Percentiles rank a stretch among this genome's conserved stretches.
Evolutionary conservation across 2,797 vertebrate genomes (phyloP).

Genomic region (Nannoperca australis): DNA sequence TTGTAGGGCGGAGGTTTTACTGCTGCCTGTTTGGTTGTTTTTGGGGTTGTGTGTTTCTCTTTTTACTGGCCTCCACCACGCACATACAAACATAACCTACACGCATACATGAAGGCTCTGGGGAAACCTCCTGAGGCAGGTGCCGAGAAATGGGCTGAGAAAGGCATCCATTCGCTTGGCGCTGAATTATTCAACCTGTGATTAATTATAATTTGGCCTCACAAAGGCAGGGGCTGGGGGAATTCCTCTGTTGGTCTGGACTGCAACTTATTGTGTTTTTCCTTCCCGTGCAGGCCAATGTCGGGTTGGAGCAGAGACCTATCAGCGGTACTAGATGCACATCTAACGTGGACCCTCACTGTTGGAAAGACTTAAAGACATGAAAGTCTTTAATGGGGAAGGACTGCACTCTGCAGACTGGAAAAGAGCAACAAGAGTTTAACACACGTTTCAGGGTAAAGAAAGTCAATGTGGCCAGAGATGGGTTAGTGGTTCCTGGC

Average conservation of each 20-base stretch:
- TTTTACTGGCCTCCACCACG: constrained; percentile 49
- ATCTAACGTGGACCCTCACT: constrained; percentile 47
- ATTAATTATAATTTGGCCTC: constrained; percentile 81
- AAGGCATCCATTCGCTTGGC: constrained; percentile 61
- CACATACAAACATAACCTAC: constrained; percentile 34
- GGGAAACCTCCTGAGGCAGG: constrained; percentile 65
- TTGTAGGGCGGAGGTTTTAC: constrained; percentile 67
- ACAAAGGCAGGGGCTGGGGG: constrained; percentile 71
- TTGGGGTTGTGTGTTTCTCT: constrained; percentile 61
- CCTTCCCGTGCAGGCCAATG: constrained; percentile 61
- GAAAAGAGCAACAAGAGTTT: constrained; percentile 23
- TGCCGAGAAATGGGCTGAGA: constrained; percentile 66
- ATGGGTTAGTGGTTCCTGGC: constrained; percentile 34
- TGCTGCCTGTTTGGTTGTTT: constrained; percentile 71
- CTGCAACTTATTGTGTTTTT: constrained; percentile 76
- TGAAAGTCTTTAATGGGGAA: constrained; percentile 32
- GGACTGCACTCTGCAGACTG: constrained; percentile 38
- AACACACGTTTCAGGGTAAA: constrained; percentile 49
- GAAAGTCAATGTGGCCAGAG: constrained; percentile 23
- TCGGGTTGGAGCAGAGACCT: constrained; percentile 52
- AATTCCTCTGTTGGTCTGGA: constrained; percentile 75
- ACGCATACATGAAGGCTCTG: constrained; percentile 46
- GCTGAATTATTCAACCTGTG: constrained; percentile 78
- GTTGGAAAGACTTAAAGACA: constrained; percentile 62
- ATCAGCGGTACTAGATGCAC: constrained; percentile 49